Conservation (phyloP, 1,140 invertebrate genomes). For the Nasonia vitripennis region DNA sequence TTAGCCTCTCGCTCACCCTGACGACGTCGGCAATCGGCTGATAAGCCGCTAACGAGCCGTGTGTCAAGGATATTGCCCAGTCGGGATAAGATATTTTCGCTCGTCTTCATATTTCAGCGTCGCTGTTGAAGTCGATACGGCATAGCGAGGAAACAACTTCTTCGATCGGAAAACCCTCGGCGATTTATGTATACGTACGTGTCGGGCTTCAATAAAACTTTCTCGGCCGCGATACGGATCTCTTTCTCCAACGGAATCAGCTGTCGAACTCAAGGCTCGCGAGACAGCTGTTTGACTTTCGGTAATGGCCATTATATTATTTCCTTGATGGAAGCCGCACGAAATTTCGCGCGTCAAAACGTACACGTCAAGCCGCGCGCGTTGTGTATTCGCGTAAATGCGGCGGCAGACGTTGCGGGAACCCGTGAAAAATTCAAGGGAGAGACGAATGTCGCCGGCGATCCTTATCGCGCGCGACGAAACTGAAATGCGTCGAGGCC, state of each 20-base stretch:
- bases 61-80: too few species aligned
- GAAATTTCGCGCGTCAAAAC: neutral
- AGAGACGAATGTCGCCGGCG: neutral
- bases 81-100: slow-evolving; percentile 3
- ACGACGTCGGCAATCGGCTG: neutral
- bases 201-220: neutral
- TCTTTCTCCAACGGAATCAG: neutral
- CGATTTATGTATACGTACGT: neutral
- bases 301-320: slow-evolving; percentile 1
- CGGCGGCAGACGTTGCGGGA: neutral
- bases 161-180: neutral
- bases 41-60: neutral
- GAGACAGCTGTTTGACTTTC: neutral
- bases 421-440: neutral
- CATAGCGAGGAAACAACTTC: too few species aligned
- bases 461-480: neutral
- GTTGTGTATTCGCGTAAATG: neutral
- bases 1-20: too few species aligned
- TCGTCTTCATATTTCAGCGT: slow-evolving; percentile 25
- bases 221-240: neutral
- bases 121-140: neutral
- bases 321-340: neutral
- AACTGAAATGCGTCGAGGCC: neutral
- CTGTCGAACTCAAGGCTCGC: neutral
- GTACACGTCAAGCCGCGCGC: neutral